phyloP scores from a whole-genome alignment of 2,797 vertebrate genomes.

The Bradypus variegatus region DNA sequence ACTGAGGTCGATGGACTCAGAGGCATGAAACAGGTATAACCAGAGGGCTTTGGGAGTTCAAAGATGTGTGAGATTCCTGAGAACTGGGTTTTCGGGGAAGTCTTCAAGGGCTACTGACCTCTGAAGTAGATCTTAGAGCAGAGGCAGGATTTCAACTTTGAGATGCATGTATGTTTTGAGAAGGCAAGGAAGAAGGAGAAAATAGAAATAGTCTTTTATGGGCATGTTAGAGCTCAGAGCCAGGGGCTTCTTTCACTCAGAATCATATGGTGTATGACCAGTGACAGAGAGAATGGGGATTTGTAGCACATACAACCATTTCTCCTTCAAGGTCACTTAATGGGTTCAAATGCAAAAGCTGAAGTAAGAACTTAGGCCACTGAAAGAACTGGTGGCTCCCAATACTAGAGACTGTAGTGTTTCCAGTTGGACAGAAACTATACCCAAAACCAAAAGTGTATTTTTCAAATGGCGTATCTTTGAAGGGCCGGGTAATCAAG shows the following conservation, averaged over 20 bases:
- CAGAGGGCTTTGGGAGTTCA: not conserved
- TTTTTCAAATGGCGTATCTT: not conserved
- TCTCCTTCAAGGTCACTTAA: not conserved
- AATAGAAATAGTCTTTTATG: not conserved
- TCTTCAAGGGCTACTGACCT: not conserved
- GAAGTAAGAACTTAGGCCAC: slow-evolving; percentile 24
- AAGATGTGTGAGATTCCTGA: not conserved
- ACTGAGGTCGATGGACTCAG: not conserved
- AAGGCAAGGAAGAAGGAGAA: not conserved
- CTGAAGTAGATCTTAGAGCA: not conserved
- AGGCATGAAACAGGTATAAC: too few relatives aligned
- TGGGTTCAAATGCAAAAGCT: slow-evolving; percentile 49
- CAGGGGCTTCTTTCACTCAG: not conserved
- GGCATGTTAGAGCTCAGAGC: not conserved
- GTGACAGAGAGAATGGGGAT: not conserved
- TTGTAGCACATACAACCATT: not conserved
- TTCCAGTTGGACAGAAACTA: not conserved
- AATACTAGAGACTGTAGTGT: not conserved
- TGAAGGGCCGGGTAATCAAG: not conserved
- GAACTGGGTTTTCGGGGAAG: not conserved
- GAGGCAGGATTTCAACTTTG: not conserved
- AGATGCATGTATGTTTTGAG: not conserved
- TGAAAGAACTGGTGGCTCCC: not conserved
- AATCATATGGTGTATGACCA: not conserved
- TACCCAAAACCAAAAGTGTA: not conserved